Base-by-base conservation (phyloP, 1,140 invertebrate genomes). In the Hycleus cichorii region DNA sequence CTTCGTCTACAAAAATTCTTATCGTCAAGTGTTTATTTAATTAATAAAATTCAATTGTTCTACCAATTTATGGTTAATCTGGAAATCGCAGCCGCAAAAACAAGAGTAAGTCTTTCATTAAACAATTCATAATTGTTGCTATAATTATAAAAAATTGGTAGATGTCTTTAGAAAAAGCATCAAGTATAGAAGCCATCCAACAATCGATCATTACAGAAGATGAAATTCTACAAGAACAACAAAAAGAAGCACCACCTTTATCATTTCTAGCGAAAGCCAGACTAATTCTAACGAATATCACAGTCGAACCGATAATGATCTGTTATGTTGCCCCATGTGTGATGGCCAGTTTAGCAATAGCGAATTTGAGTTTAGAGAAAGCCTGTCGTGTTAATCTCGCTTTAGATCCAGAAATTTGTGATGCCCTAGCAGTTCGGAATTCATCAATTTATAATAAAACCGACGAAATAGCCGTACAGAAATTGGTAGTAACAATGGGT, bases 311-410 rank as follows among this genome's bases (percentile, higher is more conserved):
- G 2, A 70, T 81, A 10, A 60, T 82, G 9, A 71, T 78, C 3
- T 78, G 77, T 42, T 76, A 80, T 11, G 69, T 80, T 1, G 73
- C 81, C 54, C 75, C 79, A 3, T 76, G 76, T 38, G 77, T 78
- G 51, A 68, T 81, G 45, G 69, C 76, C 9, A 74, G 69, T 62
- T 57, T 81, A 24, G 78, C 79, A 1, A 75, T 76, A 25, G 78
- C 81, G 66, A 81, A 83, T 73, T 66, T 84, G 11, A 80, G 80
- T 66, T 71, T 83, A 54, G 81, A 83, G 60, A 83, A 83, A 70
- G 76, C 84, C 0, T 87, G 84, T 63, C 75, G 81, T 39, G 81
- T 86, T 0, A 84, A 85, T 69, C 75, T 82, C 1, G 71, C 75
- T 3, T 81, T 80, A 49, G 74, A 76, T 48, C 73, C 75, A 26